Evolutionary conservation across 2,888 invertebrate genomes (phyloP).

Genomic region (Eucriotettix oculatus): DNA sequence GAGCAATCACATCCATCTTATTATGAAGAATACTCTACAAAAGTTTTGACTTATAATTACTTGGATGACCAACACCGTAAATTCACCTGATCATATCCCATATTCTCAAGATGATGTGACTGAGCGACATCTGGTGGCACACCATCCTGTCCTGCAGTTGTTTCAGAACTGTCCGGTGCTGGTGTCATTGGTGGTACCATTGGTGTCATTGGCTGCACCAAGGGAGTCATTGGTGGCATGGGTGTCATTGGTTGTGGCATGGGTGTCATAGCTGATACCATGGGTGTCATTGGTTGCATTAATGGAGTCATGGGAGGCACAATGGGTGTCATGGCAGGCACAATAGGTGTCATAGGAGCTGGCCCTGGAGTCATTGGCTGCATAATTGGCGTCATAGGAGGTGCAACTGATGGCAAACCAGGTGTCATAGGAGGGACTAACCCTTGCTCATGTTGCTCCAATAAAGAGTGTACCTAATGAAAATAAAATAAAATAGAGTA

Average conservation of each 20-base stretch:
- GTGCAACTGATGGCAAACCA: constrained; percentile 1
- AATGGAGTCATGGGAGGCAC: constrained; percentile 5
- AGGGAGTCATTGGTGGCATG: constrained; percentile 1
- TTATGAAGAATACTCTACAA: too few relatives aligned
- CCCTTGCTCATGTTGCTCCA: constrained; percentile 18
- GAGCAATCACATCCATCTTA: too few relatives aligned
- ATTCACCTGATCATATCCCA: constrained; percentile 39
- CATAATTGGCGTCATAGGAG: not conserved
- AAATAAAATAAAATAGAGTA: too few relatives aligned
- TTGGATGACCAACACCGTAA: too few relatives aligned
- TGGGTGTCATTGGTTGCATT: constrained; percentile 19
- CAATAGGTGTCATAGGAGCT: not conserved
- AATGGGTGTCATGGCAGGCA: not conserved
- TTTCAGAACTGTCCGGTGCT: not conserved
- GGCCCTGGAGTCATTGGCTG: not conserved
- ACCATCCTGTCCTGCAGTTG: not conserved
- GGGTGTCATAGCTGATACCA: not conserved
- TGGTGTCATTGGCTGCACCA: constrained; percentile 19
- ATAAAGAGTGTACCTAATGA: constrained; percentile 12
- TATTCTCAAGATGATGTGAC: constrained; percentile 38
- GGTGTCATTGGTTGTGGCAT: not conserved
- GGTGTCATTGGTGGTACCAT: not conserved
- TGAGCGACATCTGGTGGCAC: constrained; percentile 6
- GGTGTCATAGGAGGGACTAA: constrained; percentile 24
- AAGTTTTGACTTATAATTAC: too few relatives aligned